Base-by-base conservation (phyloP, 2,797 vertebrate species). In the Chloroceryle inda region DNA sequence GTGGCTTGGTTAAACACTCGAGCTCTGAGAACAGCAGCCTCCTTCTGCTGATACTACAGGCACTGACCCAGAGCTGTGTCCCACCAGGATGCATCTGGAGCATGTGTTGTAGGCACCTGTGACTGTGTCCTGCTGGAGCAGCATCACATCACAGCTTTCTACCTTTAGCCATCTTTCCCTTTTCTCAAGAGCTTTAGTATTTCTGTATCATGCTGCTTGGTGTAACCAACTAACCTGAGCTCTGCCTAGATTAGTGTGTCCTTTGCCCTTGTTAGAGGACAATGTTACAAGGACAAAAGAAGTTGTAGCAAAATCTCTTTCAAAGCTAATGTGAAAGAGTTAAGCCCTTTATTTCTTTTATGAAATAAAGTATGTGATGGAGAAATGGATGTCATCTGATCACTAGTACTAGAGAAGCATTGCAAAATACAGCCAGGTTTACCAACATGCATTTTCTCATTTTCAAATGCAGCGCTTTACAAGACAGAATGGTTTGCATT, bases 61-160 rank as follows among this genome's bases (percentile, higher is more conserved):
- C 11, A 5, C 31, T 31, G 35, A 29, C 16, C 26, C 47, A 59
- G 44, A 76, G 58, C 38, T 17, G 5, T 40, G 15, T 81, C 58
- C 52, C 13, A 26, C 58, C 38, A 4, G 1, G 0, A 19, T 1
- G 3, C 33, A 9, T 33, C 50, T 38, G 53, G 35, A 38, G 7
- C 0, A 0, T 16, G 35, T 47, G 29, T 64, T 21, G 22, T 27
- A 13, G 21, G 42, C 29, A 35, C 9, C 59, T 23, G 17, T 14
- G 22, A 27, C 37, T 37, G 3, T 35, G 35, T 71, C 52, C 58
- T 33, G 24, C 58, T 33, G 58, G 44, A 53, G 26, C 29, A 49
- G 37, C 38, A 37, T 33, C 24, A 9, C 4, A 2, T 52, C 10
- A 9, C 18, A 12, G 8, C 52, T 61, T 66, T 66, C 23, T 71